Conservation (phyloP, 2,888 invertebrate species). For the Andrena trimmerana region DNA sequence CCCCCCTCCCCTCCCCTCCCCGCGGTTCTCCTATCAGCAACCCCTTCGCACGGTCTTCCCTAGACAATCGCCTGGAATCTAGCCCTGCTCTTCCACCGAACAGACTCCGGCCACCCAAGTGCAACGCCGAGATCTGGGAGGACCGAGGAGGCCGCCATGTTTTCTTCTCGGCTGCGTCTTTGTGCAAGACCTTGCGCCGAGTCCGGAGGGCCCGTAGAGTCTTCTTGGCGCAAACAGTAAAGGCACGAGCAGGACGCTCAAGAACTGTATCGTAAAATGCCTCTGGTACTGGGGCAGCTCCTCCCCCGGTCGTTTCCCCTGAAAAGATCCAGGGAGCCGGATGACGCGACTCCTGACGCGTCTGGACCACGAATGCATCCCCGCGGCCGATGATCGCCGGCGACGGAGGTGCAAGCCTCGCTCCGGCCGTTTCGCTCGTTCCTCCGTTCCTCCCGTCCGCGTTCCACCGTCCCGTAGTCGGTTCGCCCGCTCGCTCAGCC, state of each 20-base stretch:
- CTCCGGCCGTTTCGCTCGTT: conserved; percentile 48
- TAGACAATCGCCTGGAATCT: conserved; percentile 21
- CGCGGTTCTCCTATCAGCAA: conserved; percentile 16
- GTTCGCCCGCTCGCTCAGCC: conserved; percentile 54
- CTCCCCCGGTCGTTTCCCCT: not conserved
- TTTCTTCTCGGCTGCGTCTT: too few relatives aligned
- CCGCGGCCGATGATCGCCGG: conserved; percentile 39
- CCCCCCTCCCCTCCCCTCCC: conserved; percentile 31
- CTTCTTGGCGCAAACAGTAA: too few relatives aligned
- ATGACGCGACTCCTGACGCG: conserved; percentile 41
- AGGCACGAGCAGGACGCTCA: too few relatives aligned
- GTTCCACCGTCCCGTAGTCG: conserved; percentile 41
- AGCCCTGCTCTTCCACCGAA: not conserved
- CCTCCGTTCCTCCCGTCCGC: conserved; percentile 49
- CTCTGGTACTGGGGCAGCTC: conserved; percentile 46
- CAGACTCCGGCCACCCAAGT: too few relatives aligned
- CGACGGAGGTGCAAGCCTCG: conserved; percentile 48
- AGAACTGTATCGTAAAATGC: conserved; percentile 18
- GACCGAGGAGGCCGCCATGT: too few relatives aligned
- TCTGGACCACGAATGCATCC: conserved; percentile 49
- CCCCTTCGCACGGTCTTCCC: conserved; percentile 6
- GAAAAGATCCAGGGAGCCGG: conserved; percentile 4
- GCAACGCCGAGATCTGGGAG: too few relatives aligned
- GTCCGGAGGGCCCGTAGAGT: too few relatives aligned
- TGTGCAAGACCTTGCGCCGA: too few relatives aligned